Conservation (phyloP, 2,797 vertebrate genomes). For the Crocodylus rhombifer region DNA sequence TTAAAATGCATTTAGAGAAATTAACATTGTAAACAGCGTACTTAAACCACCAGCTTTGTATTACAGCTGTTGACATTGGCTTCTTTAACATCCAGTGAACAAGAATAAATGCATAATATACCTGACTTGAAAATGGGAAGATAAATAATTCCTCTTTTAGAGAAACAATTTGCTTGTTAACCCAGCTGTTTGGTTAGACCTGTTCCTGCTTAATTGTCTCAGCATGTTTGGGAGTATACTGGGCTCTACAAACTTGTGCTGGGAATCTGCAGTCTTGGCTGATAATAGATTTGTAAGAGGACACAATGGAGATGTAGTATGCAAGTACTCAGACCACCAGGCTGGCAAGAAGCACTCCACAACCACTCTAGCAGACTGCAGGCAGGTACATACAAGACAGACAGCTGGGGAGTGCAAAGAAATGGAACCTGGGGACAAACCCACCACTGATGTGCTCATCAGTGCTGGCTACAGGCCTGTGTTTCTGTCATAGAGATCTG, state of each 20-base stretch:
- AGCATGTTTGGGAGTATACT: neutral
- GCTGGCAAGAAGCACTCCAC: neutral
- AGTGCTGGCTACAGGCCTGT: neutral
- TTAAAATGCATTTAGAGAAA: constrained; percentile 3
- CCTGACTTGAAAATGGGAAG: neutral
- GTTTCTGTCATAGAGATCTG: neutral
- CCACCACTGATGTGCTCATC: fast-evolving
- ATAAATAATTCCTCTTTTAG: neutral
- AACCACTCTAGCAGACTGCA: neutral
- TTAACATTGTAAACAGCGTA: neutral
- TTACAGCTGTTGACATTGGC: neutral
- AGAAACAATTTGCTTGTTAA: neutral
- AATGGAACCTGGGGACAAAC: neutral
- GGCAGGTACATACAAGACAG: neutral
- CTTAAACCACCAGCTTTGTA: neutral
- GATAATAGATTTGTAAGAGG: neutral
- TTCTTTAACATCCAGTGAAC: neutral
- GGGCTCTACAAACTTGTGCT: neutral
- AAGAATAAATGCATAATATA: neutral
- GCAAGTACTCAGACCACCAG: neutral
- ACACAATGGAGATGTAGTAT: neutral
- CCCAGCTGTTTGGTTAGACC: neutral
- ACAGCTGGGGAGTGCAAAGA: neutral
- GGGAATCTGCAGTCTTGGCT: neutral
- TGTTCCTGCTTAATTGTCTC: neutral